Evolutionary conservation across 2,113 vertebrate genomes (phyloP).

Genomic region (Phaethornis superciliosus): DNA sequence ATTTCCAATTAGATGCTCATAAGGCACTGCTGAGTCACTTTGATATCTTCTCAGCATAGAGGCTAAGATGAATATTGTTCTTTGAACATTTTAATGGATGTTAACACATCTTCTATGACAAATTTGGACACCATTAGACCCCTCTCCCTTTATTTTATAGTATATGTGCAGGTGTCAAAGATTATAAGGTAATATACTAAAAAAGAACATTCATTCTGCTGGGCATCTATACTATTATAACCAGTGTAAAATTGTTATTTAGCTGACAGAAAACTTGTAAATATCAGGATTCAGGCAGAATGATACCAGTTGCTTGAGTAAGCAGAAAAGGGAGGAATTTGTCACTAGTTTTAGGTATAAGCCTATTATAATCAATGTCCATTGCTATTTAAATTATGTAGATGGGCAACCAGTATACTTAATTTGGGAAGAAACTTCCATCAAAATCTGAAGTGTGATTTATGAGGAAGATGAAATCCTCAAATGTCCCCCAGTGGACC

Average conservation of each 20-base stretch:
- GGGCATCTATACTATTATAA: background rate
- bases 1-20: slow-evolving; percentile 9
- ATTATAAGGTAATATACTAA: background rate
- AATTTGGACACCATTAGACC: background rate
- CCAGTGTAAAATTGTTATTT: background rate
- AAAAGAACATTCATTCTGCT: background rate
- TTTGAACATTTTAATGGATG: slow-evolving; percentile 49
- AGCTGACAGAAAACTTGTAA: background rate
- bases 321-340: background rate
- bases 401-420: background rate
- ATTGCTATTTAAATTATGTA: background rate
- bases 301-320: background rate
- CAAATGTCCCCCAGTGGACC: background rate
- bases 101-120: background rate
- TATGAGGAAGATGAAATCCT: background rate
- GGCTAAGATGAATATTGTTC: slow-evolving; percentile 16
- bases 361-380: background rate
- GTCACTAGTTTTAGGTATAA: background rate
- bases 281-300: background rate
- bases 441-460: background rate
- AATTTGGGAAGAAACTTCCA: background rate
- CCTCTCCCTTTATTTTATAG: background rate
- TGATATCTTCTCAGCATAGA: background rate
- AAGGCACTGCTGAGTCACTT: background rate
- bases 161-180: background rate